A percentile compares a stretch with the other conserved stretches of the same genome.
These are phyloP conservation scores for Desoria tigrina DNA, from an alignment of 2,888 invertebrate species.

Conservation along the genomic window DNA sequence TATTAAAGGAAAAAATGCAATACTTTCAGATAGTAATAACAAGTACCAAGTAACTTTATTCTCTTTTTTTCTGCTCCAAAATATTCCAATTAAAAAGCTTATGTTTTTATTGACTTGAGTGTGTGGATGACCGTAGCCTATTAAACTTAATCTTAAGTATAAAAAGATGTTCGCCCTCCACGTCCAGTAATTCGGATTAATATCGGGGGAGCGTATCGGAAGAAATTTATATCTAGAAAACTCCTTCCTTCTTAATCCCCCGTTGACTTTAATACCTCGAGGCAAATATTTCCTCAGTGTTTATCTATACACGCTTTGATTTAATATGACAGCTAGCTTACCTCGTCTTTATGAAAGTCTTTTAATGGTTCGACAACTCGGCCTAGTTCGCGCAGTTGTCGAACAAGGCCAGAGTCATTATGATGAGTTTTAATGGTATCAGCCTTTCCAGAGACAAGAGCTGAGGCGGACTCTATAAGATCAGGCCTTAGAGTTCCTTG, in stretches of 20 bases:
- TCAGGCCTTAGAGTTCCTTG: constrained; percentile 97
- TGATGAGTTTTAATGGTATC: constrained; percentile 99
- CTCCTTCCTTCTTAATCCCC: constrained; percentile 48
- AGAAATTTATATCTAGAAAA: constrained; percentile 28
- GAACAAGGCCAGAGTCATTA: constrained; percentile 94
- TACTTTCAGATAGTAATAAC: background rate
- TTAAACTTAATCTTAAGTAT: constrained; percentile 25
- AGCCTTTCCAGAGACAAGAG: constrained; percentile 75
- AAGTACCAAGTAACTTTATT: background rate
- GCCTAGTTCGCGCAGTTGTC: constrained; percentile 71
- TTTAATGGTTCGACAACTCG: constrained; percentile 95
- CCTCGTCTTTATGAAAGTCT: constrained; percentile 99
- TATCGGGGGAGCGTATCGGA: constrained; percentile 51
- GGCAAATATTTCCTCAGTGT: background rate
- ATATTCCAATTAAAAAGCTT: background rate
- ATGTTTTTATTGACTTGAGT: too few species aligned
- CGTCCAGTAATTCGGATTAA: constrained; percentile 31
- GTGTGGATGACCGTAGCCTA: constrained; percentile 49
- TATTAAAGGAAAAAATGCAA: constrained; percentile 52
- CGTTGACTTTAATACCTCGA: constrained; percentile 4
- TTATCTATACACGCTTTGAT: constrained; percentile 4
- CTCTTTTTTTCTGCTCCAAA: constrained; percentile 17
- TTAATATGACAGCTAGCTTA: constrained; percentile 57
- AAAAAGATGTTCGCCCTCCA: constrained; percentile 45
- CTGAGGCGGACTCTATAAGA: constrained; percentile 94